A percentile compares a stretch with the other conserved stretches of the same genome.
Evolutionary conservation across 2,113 vertebrate genomes (phyloP).

Genomic region (Ageneiosus marmoratus): DNA sequence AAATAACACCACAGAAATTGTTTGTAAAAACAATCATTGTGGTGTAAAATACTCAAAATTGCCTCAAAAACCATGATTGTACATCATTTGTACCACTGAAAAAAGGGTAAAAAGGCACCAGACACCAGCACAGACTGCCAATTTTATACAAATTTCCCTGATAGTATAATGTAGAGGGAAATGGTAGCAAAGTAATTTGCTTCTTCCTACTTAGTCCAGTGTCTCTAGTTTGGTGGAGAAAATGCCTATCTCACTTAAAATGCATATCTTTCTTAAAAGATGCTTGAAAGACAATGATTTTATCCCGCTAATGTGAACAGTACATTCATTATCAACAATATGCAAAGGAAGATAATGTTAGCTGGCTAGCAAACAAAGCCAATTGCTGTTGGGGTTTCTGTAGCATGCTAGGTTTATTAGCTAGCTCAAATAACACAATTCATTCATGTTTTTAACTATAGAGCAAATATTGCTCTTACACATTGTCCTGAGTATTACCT

Average conservation of each 20-base stretch:
- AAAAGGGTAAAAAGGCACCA: too few species aligned
- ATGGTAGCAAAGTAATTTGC: too few species aligned
- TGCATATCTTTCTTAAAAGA: not conserved
- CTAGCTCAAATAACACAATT: not conserved
- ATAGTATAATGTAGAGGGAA: too few species aligned
- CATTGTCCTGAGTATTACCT: too few species aligned
- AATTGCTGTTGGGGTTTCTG: not conserved
- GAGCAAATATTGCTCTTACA: not conserved
- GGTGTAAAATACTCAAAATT: too few species aligned
- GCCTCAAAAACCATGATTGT: too few species aligned
- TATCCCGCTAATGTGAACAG: too few species aligned
- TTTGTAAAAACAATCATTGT: too few species aligned
- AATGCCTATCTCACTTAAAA: not conserved
- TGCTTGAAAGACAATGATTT: not conserved
- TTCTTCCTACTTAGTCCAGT: not conserved
- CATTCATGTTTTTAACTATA: not conserved
- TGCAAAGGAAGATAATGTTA: not conserved
- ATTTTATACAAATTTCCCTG: too few species aligned
- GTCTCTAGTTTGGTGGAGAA: not conserved
- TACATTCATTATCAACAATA: not conserved
- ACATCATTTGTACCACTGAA: too few species aligned
- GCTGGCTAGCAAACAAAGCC: not conserved
- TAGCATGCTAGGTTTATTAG: not conserved
- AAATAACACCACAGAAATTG: too few species aligned
- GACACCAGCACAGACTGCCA: too few species aligned